These are phyloP conservation scores for Chironomus striatipennis DNA, from an alignment of 1,140 invertebrate species.

Conservation along the genomic window DNA sequence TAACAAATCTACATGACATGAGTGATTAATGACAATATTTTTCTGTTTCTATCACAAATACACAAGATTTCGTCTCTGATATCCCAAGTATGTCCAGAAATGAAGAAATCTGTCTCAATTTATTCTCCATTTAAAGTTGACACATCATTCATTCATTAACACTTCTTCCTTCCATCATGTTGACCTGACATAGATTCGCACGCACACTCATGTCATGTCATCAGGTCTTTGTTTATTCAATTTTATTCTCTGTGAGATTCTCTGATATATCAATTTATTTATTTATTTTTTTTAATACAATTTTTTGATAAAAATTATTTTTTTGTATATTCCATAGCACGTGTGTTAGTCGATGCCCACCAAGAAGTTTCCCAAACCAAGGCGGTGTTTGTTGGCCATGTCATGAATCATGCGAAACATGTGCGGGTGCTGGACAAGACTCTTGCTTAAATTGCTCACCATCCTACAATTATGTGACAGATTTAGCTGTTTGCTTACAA, in stretches of 20 bases:
- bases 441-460: conserved; percentile 72
- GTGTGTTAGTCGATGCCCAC: conserved; percentile 70
- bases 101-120: neutral
- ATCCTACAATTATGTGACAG: conserved; percentile 64
- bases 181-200: no score
- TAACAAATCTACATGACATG: neutral
- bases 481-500: conserved; percentile 70
- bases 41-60: no score
- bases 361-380: conserved; percentile 66
- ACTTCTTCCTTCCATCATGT: neutral
- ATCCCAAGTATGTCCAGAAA: no score
- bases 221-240: no score
- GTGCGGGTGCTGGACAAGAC: conserved; percentile 71
- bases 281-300: conserved; percentile 25
- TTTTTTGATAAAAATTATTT: no score
- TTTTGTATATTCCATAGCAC: conserved; percentile 42
- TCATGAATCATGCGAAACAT: conserved; percentile 75
- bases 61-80: no score
- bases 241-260: no score
- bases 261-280: neutral
- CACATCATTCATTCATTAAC: neutral
- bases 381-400: conserved; percentile 70
- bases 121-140: neutral
- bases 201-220: no score
- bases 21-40: neutral